phyloP scores from a whole-genome alignment of 2,797 vertebrate species.

The Manis pentadactyla region DNA sequence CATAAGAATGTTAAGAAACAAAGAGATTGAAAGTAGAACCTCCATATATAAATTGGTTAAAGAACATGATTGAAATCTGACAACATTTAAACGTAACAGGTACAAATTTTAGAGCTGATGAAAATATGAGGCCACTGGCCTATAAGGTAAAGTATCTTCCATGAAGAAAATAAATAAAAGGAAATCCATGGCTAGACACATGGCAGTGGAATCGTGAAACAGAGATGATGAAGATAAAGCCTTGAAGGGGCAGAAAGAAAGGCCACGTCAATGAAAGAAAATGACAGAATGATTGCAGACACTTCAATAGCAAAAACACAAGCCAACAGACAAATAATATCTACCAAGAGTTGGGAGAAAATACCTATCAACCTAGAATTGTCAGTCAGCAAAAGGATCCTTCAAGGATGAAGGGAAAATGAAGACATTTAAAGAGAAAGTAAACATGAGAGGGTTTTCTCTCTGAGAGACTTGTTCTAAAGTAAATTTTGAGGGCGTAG shows the following conservation, averaged over 20 bases:
- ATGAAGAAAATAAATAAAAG: background rate
- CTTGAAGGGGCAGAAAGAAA: slow-evolving; percentile 22
- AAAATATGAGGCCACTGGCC: background rate
- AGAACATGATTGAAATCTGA: background rate
- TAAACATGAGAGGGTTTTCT: background rate
- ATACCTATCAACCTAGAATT: slow-evolving; percentile 3
- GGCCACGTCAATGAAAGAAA: background rate
- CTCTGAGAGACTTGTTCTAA: background rate
- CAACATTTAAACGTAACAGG: background rate
- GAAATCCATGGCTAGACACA: background rate
- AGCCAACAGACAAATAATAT: background rate
- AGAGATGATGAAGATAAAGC: slow-evolving; percentile 22
- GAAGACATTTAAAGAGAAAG: slow-evolving; percentile 42
- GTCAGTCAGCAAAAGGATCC: slow-evolving; percentile 8
- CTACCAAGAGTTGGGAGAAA: background rate
- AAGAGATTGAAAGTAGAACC: background rate
- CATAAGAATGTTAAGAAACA: background rate
- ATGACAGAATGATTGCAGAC: background rate
- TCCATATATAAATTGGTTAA: background rate
- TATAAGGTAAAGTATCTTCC: background rate
- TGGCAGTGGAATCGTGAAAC: background rate
- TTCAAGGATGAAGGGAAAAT: slow-evolving; percentile 14
- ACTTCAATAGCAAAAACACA: background rate
- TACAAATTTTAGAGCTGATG: background rate
- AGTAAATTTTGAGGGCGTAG: background rate